phyloP scores from a whole-genome alignment of 2,797 vertebrate species.

The Ctenochaetus hawaiiensis region DNA sequence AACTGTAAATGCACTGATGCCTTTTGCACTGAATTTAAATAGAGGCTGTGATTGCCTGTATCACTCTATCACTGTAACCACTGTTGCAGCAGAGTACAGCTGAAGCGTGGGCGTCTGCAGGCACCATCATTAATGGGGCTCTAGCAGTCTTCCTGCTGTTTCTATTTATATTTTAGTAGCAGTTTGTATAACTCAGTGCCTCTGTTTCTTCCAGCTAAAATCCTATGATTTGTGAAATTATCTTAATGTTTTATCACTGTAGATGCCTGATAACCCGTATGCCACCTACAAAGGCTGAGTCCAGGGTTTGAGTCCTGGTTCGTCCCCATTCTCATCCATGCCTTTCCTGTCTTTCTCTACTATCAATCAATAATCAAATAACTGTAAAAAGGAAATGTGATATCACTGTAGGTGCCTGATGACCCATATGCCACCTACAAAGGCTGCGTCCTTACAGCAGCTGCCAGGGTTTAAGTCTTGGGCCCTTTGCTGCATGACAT shows the following conservation, averaged over 20 bases:
- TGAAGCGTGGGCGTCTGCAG: slow-evolving; percentile 62
- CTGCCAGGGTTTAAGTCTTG: too few relatives aligned
- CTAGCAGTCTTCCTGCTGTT: slow-evolving; percentile 61
- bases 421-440: too few relatives aligned
- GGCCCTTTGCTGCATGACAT: too few relatives aligned
- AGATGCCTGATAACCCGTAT: too few relatives aligned
- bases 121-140: slow-evolving; percentile 58
- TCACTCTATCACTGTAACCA: slow-evolving; percentile 40
- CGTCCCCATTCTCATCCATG: too few relatives aligned
- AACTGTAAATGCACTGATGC: slow-evolving; percentile 13
- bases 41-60: slow-evolving; percentile 32
- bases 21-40: slow-evolving; percentile 38
- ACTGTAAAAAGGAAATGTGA: too few relatives aligned
- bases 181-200: slow-evolving; percentile 52
- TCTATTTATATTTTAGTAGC: slow-evolving; percentile 64
- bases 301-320: too few relatives aligned
- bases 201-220: slow-evolving; percentile 31
- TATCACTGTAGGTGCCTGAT: too few relatives aligned
- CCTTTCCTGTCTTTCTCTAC: too few relatives aligned
- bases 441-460: too few relatives aligned
- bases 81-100: slow-evolving; percentile 51
- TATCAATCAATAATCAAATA: too few relatives aligned
- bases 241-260: slow-evolving; percentile 17
- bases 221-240: slow-evolving; percentile 1
- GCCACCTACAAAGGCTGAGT: too few relatives aligned